Evolutionary conservation across 2,113 vertebrate species (phyloP).

Genomic region (Callipepla californica): DNA sequence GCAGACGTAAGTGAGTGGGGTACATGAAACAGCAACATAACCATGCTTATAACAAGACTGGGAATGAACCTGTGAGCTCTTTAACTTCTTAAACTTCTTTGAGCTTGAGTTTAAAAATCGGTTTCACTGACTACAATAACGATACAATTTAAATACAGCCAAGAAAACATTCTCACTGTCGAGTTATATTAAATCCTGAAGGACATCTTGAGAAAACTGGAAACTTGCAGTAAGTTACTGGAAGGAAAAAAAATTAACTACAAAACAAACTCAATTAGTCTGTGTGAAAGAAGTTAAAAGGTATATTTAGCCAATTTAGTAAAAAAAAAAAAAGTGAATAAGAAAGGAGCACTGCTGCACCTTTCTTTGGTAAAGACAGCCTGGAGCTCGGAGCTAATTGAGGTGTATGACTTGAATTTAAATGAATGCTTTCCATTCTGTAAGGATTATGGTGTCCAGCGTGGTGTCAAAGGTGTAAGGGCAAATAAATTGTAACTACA

Average conservation of each 20-base stretch:
- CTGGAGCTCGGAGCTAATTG: background rate
- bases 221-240: too few relatives aligned
- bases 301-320: background rate
- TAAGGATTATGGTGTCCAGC: background rate
- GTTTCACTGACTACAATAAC: background rate
- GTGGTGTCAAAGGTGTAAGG: rapidly evolving
- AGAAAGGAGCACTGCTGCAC: background rate
- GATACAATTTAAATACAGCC: background rate
- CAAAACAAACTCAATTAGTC: background rate
- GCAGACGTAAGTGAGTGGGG: background rate
- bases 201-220: too few relatives aligned
- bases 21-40: background rate
- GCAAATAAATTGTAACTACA: background rate
- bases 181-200: background rate
- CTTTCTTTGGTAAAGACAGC: background rate
- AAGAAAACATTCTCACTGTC: background rate
- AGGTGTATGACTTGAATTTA: background rate
- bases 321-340: background rate
- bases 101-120: background rate
- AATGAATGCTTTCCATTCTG: background rate
- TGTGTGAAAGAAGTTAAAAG: background rate
- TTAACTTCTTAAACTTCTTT: too few relatives aligned
- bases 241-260: background rate
- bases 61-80: background rate
- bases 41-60: background rate